Base-by-base conservation (phyloP, 2,113 vertebrate genomes). In the Oncorhynchus keta region DNA sequence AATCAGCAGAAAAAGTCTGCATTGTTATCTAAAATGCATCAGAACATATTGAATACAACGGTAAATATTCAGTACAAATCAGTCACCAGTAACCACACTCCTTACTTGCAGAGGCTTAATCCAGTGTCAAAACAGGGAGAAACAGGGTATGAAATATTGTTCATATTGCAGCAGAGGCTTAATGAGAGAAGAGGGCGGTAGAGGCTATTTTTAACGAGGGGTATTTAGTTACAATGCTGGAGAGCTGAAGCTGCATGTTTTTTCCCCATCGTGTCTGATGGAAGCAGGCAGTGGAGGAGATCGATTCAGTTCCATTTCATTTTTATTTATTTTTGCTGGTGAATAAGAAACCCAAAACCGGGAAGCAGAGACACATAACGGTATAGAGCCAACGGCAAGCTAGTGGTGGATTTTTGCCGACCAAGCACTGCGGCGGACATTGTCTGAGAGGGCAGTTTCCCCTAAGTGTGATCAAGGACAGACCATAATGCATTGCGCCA, bases 191-290 rank as follows among this genome's bases (percentile, higher is more conserved):
- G 24, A 55, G 24, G 69, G 59, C 16, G 67, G 77, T 22, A 1
- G 70, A 30, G 72, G 72, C 39, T 69, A 57, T 75, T 49, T 77
- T 72, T 75, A 67, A 66, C 64, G 1, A 73, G 61, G 75, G 83
- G 88, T 82, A 85, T 67, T 85, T 70, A 73, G 78, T 86, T 87
- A 82, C 86, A 90, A 76, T 85, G 84, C 79, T 74, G 76, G 64
- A 81, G 65, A 70, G 80, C 77, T 85, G 61, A 14, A 83, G 72
- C 59, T 16, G 70, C 76, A 20, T 18, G 57, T 7, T 18, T 76
- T 77, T 80, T 64, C 39, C 73, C 48, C 3, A 49, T 45, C 35
- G 72, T 18, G 45, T 22, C 76, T 59, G 72, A 69, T 75, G 80
- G 75, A 79, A 72, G 48, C 71, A 74, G 70, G 74, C 76, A 76